Evolutionary conservation across 1,140 invertebrate genomes (phyloP).

Genomic region (Papilio xuthus): DNA sequence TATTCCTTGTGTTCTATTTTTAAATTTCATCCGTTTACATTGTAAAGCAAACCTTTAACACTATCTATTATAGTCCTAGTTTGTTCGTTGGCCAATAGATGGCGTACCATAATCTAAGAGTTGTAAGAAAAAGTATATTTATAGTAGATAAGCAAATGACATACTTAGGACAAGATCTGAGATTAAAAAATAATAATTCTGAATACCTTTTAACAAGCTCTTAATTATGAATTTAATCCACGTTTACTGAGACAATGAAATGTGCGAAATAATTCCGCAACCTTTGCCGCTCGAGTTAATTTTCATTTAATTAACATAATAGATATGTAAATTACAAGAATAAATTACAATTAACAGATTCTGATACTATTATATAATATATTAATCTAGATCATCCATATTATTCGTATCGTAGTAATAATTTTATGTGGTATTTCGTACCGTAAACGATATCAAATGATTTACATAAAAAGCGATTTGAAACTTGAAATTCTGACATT

Average conservation of each 20-base stretch:
- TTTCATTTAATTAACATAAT: background rate
- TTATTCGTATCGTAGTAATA: background rate
- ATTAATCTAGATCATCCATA: background rate
- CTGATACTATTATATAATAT: too few relatives aligned
- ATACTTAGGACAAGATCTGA: background rate
- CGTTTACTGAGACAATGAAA: slow-evolving; percentile 3
- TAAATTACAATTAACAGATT: background rate
- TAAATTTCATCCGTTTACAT: background rate
- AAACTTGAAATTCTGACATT: background rate
- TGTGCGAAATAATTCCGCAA: background rate
- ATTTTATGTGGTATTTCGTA: background rate
- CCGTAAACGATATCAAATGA: background rate
- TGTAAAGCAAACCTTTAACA: background rate
- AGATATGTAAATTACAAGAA: background rate
- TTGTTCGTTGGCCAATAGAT: too few relatives aligned
- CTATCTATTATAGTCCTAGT: background rate
- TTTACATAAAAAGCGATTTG: background rate
- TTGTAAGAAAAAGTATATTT: too few relatives aligned
- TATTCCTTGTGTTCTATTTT: background rate
- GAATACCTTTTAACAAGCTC: background rate
- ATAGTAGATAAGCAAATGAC: background rate
- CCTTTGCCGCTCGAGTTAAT: background rate
- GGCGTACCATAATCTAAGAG: too few relatives aligned
- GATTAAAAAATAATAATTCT: background rate
- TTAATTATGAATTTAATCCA: background rate